These are phyloP conservation scores for Portunus trituberculatus DNA, from an alignment of 1,140 invertebrate species.

Conservation along the genomic window DNA sequence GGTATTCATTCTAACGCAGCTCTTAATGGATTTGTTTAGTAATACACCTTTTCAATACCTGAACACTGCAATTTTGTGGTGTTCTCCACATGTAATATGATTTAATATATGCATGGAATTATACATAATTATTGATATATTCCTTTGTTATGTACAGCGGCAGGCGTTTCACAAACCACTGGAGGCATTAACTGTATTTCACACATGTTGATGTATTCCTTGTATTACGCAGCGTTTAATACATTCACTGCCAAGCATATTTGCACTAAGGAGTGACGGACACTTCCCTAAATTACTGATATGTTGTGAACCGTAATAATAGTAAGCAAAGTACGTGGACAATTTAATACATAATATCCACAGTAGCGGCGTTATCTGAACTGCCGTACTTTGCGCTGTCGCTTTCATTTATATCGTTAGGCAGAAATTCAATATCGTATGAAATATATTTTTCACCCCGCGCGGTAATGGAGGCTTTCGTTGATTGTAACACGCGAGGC, in stretches of 20 bases:
- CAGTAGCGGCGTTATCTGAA: neutral
- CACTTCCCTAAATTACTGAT: neutral
- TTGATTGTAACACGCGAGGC: slow-evolving; percentile 1
- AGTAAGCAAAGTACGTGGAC: neutral
- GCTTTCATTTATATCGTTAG: neutral
- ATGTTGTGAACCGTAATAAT: neutral
- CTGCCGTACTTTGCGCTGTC: neutral
- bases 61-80: no score
- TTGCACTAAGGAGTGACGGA: neutral
- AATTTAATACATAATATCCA: neutral
- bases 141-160: no score
- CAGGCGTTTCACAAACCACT: no score
- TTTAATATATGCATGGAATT: no score
- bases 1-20: no score
- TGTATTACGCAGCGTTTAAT: neutral
- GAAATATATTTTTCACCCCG: neutral
- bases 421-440: neutral
- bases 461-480: neutral
- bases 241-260: neutral
- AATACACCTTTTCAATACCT: no score
- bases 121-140: no score
- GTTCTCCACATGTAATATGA: no score
- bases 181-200: neutral
- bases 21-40: no score
- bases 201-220: neutral